phyloP scores from a whole-genome alignment of 2,888 invertebrate species.

The Hyposoter didymator region DNA sequence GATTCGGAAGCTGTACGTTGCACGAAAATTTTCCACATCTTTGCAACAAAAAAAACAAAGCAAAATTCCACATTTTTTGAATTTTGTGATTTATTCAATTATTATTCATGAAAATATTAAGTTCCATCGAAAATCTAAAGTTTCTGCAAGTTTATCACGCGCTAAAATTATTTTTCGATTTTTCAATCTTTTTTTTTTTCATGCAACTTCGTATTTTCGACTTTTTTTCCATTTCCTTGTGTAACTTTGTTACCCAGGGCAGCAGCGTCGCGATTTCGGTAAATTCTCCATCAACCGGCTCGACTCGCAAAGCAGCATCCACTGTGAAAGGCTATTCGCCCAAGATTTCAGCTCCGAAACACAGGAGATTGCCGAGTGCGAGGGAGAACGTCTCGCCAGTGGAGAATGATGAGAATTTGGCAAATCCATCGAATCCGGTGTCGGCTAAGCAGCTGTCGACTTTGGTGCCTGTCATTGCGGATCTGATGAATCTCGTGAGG shows the following conservation, averaged over 20 bases:
- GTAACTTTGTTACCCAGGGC: slow-evolving; percentile 27
- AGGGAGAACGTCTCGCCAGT: slow-evolving; percentile 25
- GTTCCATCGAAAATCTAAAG: too few relatives aligned
- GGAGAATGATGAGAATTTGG: slow-evolving; percentile 65
- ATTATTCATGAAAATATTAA: too few relatives aligned
- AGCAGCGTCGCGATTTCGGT: slow-evolving; percentile 53
- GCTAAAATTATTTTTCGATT: background rate
- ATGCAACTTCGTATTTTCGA: background rate
- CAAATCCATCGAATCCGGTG: slow-evolving; percentile 63
- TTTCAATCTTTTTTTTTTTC: background rate
- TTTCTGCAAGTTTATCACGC: too few relatives aligned
- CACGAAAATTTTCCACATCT: background rate
- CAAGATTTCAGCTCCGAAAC: slow-evolving; percentile 5
- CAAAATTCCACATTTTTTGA: background rate
- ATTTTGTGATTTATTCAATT: background rate
- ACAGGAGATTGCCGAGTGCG: slow-evolving; percentile 33
- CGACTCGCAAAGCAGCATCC: background rate
- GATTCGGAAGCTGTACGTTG: slow-evolving; percentile 77
- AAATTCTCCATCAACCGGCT: slow-evolving; percentile 18
- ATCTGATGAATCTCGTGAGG: slow-evolving; percentile 76
- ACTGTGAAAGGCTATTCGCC: slow-evolving; percentile 9
- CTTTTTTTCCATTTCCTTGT: background rate
- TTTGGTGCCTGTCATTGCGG: slow-evolving; percentile 78
- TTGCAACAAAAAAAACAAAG: background rate
- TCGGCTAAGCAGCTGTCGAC: slow-evolving; percentile 75